A percentile compares a stretch with the other conserved stretches of the same genome.
Evolutionary conservation across 2,113 vertebrate genomes (phyloP).

Genomic region (Anser cygnoides): DNA sequence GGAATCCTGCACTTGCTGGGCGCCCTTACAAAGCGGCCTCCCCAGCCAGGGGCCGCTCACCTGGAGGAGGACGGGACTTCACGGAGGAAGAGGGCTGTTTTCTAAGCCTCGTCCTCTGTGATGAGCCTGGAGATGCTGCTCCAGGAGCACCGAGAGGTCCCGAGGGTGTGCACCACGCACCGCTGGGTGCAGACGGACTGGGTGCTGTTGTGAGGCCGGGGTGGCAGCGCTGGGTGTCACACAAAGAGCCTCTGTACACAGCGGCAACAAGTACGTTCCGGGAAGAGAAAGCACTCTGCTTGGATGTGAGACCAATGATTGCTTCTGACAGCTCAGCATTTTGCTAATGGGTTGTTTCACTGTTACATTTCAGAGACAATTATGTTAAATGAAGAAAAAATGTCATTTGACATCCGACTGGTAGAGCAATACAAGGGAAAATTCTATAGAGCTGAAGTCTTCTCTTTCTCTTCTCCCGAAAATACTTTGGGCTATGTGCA

Average conservation of each 20-base stretch:
- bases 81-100: not conserved
- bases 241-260: not conserved
- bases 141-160: not conserved
- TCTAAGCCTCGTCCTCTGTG: accelerated
- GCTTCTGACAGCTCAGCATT: slow-evolving; percentile 37
- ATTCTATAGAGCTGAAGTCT: not conserved
- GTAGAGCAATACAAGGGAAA: not conserved
- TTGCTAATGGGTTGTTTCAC: slow-evolving; percentile 46
- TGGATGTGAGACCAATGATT: not conserved
- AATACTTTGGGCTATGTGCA: not conserved
- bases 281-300: not conserved
- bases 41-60: not conserved
- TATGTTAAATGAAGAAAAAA: slow-evolving; percentile 41
- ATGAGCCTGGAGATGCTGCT: not conserved
- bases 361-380: slow-evolving; percentile 41
- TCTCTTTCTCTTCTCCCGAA: not conserved
- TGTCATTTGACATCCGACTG: not conserved
- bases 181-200: accelerated
- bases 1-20: not conserved
- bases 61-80: not conserved
- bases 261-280: accelerated
- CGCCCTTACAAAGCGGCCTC: too few species aligned
- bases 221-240: not conserved
- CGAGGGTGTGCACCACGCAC: accelerated
- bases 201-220: accelerated